Evolutionary conservation across 1,140 invertebrate genomes (phyloP).

Genomic region (Zaprionus africanus): DNA sequence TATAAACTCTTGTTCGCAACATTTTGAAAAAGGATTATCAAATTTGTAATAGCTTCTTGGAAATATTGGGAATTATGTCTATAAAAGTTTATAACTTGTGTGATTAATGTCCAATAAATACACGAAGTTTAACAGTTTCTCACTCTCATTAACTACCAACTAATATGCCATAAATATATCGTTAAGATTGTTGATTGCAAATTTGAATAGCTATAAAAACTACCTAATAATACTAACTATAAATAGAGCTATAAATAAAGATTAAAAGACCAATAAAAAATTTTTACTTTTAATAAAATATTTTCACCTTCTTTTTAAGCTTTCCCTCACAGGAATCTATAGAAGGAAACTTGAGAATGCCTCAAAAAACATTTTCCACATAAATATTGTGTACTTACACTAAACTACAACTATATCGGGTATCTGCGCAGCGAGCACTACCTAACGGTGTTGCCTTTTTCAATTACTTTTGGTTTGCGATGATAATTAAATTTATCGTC

Average conservation of each 20-base stretch:
- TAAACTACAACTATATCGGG: neutral
- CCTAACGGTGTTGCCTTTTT: neutral
- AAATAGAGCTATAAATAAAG: too few species aligned
- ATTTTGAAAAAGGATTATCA: neutral
- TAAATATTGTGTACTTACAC: neutral
- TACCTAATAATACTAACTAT: too few species aligned
- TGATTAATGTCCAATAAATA: neutral
- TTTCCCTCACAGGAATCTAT: neutral
- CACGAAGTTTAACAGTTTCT: neutral
- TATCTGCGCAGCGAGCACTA: neutral
- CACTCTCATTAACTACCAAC: neutral
- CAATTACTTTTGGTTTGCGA: constrained; percentile 21
- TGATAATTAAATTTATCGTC: constrained; percentile 35
- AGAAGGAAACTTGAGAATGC: neutral
- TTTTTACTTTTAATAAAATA: too few species aligned
- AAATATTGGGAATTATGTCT: neutral
- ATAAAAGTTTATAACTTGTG: neutral
- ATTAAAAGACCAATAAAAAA: too few species aligned
- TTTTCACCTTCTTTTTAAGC: neutral
- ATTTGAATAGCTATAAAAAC: neutral
- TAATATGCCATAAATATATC: neutral
- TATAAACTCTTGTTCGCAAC: neutral
- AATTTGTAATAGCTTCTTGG: neutral
- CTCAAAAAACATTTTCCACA: neutral
- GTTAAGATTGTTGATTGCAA: neutral